A percentile compares a stretch with the other conserved stretches of the same genome.
These are phyloP conservation scores for Rostratula benghalensis DNA, from an alignment of 2,113 vertebrate genomes.

Conservation along the genomic window DNA sequence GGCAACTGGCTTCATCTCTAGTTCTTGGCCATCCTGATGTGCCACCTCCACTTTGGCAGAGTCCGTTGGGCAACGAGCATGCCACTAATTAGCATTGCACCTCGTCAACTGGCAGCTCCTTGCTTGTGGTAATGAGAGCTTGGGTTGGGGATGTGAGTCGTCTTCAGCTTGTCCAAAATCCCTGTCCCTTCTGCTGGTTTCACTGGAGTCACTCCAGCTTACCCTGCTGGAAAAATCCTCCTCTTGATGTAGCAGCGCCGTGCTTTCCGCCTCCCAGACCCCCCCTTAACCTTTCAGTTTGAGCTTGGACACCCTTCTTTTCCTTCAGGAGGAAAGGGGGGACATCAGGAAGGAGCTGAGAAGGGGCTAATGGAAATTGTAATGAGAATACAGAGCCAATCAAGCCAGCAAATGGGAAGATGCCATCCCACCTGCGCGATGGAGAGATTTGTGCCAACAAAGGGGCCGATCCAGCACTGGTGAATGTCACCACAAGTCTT, in stretches of 20 bases:
- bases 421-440: neutral
- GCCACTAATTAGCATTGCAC: rapidly evolving
- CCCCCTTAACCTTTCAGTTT: neutral
- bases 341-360: neutral
- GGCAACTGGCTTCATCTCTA: neutral
- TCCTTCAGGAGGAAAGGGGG: neutral
- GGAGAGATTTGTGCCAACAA: conserved; percentile 7
- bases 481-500: conserved; percentile 10
- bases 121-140: rapidly evolving
- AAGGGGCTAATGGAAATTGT: neutral
- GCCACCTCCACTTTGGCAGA: neutral
- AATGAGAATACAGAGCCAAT: conserved; percentile 23
- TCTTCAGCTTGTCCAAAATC: neutral
- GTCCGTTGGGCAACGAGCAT: neutral
- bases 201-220: neutral
- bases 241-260: neutral
- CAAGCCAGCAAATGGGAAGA: neutral
- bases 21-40: neutral
- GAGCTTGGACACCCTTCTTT: neutral
- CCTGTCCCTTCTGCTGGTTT: neutral
- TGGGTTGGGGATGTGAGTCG: neutral
- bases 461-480: conserved; percentile 6
- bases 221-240: neutral
- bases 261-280: neutral
- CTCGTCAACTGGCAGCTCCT: rapidly evolving